Conservation (phyloP, 2,113 vertebrate species). For the Amblyopsis rosae region DNA sequence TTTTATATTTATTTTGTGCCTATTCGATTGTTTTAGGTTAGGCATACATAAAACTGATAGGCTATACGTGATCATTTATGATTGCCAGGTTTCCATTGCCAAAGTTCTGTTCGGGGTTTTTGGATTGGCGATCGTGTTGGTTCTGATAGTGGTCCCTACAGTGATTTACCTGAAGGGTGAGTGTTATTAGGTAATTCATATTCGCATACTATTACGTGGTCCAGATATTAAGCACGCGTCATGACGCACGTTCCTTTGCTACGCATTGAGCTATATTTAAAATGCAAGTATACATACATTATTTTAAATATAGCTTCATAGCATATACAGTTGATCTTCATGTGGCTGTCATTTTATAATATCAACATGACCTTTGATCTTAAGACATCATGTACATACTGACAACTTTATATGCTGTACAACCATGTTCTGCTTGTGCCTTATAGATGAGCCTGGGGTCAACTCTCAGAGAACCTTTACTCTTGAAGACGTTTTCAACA, state of each 20-base stretch:
- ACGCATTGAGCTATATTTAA: neutral
- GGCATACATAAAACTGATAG: neutral
- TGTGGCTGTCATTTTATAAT: too few relatives aligned
- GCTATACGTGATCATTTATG: neutral
- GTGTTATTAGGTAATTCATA: constrained; percentile 11
- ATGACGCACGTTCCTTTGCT: neutral
- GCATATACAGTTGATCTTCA: too few relatives aligned
- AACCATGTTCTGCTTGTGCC: neutral
- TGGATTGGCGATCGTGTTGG: constrained; percentile 57
- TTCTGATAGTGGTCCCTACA: constrained; percentile 74
- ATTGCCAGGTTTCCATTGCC: constrained; percentile 57
- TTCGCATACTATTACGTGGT: neutral
- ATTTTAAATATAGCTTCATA: neutral
- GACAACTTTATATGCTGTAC: neutral
- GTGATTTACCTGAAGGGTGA: constrained; percentile 67
- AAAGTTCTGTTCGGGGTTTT: constrained; percentile 69
- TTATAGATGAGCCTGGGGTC: constrained; percentile 44
- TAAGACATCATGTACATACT: neutral
- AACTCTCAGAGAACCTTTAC: constrained; percentile 69
- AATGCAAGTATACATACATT: neutral
- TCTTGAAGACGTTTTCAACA: constrained; percentile 86
- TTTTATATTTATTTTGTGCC: too few relatives aligned
- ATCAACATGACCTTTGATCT: neutral
- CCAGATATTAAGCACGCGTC: too few relatives aligned
- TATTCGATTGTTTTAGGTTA: neutral